These are phyloP conservation scores for Ephialtes manifestator DNA, from an alignment of 2,888 invertebrate species.

Conservation along the genomic window DNA sequence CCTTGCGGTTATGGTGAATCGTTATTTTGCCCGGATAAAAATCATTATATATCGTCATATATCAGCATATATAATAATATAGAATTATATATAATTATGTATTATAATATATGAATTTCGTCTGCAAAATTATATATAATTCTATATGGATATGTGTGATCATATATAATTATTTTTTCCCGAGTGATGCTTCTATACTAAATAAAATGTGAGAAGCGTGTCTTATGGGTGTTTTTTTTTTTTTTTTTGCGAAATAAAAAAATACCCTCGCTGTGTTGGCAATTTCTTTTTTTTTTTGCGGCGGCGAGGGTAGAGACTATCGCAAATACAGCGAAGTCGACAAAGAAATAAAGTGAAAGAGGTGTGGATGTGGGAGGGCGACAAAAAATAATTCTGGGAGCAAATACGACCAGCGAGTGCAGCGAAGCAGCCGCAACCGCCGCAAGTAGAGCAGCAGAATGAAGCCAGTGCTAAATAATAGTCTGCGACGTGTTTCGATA, in stretches of 20 bases:
- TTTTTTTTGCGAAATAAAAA: neutral
- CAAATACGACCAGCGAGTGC: constrained; percentile 65
- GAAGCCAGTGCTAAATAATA: constrained; percentile 53
- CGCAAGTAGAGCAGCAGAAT: constrained; percentile 56
- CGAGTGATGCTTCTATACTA: neutral
- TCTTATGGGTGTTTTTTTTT: too few species aligned
- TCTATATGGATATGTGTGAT: too few species aligned
- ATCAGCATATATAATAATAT: too few species aligned
- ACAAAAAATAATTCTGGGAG: constrained; percentile 60
- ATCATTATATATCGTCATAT: too few species aligned
- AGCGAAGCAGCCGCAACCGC: constrained; percentile 52
- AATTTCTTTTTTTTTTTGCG: constrained; percentile 5
- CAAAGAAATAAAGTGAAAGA: neutral
- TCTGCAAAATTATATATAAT: too few species aligned
- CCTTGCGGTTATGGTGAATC: neutral
- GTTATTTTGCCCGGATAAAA: too few species aligned
- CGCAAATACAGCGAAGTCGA: neutral
- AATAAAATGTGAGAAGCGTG: neutral
- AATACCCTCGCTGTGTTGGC: neutral
- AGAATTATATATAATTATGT: too few species aligned
- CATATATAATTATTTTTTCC: too few species aligned
- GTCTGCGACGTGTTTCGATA: constrained; percentile 60
- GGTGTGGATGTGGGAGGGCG: neutral
- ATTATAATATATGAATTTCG: too few species aligned
- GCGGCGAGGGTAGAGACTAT: neutral